Conservation (phyloP, 2,888 invertebrate species). For the Laothoe populi region DNA sequence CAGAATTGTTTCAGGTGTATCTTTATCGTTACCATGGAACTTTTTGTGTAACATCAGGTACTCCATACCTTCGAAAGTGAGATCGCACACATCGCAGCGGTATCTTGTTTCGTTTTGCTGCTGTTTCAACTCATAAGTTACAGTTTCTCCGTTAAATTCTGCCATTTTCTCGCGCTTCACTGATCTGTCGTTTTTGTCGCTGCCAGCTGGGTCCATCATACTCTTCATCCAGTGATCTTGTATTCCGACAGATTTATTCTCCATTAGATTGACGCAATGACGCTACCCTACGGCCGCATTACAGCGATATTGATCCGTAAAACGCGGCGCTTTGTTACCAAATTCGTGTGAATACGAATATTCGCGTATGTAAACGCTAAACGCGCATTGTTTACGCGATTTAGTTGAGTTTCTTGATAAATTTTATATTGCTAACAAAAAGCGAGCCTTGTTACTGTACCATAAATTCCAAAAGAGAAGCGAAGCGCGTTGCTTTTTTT, state of each 20-base stretch:
- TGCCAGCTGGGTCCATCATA: conserved; percentile 79
- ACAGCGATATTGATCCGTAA: conserved; percentile 73
- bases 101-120: conserved; percentile 63
- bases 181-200: conserved; percentile 71
- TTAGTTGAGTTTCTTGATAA: conserved; percentile 68
- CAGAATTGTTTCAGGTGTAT: conserved; percentile 60
- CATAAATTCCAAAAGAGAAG: conserved; percentile 85
- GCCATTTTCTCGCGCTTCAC: conserved; percentile 81
- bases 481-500: conserved; percentile 81
- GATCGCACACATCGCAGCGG: conserved; percentile 75
- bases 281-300: conserved; percentile 59
- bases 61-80: conserved; percentile 77
- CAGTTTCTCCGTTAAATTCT: conserved; percentile 70
- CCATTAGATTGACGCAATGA: conserved; percentile 64
- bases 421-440: conserved; percentile 71
- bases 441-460: conserved; percentile 83
- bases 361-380: conserved; percentile 55
- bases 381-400: conserved; percentile 76
- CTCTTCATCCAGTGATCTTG: conserved; percentile 81
- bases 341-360: conserved; percentile 51
- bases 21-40: conserved; percentile 77
- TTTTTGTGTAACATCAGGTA: conserved; percentile 77
- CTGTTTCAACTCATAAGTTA: conserved; percentile 67
- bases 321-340: conserved; percentile 46
- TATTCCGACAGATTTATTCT: conserved; percentile 73